Base-by-base conservation (phyloP, 2,888 invertebrate species). In the Suillia variegata region DNA sequence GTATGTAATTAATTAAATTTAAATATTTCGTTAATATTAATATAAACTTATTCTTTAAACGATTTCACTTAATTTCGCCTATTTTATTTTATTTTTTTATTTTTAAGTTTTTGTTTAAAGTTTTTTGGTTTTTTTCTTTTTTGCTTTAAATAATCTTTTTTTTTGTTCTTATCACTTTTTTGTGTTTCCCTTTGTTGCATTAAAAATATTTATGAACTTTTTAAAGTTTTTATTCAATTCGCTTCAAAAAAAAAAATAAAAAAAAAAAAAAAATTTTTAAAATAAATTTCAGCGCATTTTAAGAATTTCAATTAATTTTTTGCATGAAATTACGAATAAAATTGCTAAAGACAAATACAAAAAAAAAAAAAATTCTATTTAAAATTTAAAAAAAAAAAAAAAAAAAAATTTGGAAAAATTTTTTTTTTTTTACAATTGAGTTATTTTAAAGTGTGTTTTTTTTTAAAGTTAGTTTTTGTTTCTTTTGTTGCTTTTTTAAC, bases 181-280 rank as follows among this genome's bases (percentile, higher is more conserved):
- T 70, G 69, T 75, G 70, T 70, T 75, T 71, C 68, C 70, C 64
- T 70, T 69, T 67, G 70, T 70, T 72, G 62, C 66, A 66, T 65
- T 69, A 63, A 70, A 63, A 67, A 54, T 67, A 65, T 62, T 61
- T 53, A 60, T 38, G 38, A n/a, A 38, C 10, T 38, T 13, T 38
- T 31, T 31, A 31, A 31, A 8, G 12, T 31, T 31, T 31, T 31
- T n/a, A n/a, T n/a, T n/a, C n/a, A n/a, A n/a, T n/a, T n/a, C n/a
- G n/a, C n/a, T n/a, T n/a, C n/a, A n/a, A n/a, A n/a, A n/a, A n/a
- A n/a, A n/a, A n/a, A n/a, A n/a, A n/a, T n/a, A n/a, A n/a, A n/a
- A n/a, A n/a, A n/a, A n/a, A n/a, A n/a, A n/a, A n/a, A 26, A 26
- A 26, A 26, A 26, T 26, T 26, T 26, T n/a, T 10, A 26, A 6